These are phyloP conservation scores for Nemoura dubitans DNA, from an alignment of 2,888 invertebrate species.

Conservation along the genomic window DNA sequence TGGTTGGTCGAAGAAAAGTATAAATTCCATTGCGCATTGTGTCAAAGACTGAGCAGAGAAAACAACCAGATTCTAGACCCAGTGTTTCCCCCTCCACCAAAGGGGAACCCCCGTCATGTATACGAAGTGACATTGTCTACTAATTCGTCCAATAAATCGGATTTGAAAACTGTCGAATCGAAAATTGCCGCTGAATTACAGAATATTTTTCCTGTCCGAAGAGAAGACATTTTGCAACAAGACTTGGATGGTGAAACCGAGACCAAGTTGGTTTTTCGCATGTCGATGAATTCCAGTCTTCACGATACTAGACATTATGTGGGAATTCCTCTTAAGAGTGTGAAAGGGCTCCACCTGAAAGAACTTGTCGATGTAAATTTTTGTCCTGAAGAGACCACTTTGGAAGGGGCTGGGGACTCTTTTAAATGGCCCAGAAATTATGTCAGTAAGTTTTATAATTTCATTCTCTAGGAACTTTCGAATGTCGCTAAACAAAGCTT, in stretches of 20 bases:
- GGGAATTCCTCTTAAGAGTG: neutral
- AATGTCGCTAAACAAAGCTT: too few species aligned
- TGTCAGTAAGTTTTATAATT: neutral
- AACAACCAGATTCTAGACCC: neutral
- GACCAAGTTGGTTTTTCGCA: neutral
- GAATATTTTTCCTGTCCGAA: neutral
- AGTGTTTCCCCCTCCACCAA: neutral
- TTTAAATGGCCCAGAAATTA: neutral
- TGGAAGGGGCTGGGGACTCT: neutral
- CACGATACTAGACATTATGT: neutral
- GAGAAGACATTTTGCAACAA: neutral
- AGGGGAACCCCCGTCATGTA: neutral
- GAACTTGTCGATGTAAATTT: neutral
- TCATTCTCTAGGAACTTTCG: too few species aligned
- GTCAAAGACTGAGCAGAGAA: neutral
- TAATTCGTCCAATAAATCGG: neutral
- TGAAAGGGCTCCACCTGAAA: neutral
- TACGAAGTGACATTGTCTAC: neutral
- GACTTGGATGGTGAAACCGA: neutral
- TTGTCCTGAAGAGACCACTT: neutral
- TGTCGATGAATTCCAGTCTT: neutral
- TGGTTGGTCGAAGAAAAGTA: neutral
- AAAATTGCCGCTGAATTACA: neutral
- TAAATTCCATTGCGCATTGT: neutral
- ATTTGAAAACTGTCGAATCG: neutral